Evolutionary conservation across 2,113 vertebrate genomes (phyloP), one percentile per base, ranked within the genome.

Genomic region (Nyctibius bracteatus): DNA sequence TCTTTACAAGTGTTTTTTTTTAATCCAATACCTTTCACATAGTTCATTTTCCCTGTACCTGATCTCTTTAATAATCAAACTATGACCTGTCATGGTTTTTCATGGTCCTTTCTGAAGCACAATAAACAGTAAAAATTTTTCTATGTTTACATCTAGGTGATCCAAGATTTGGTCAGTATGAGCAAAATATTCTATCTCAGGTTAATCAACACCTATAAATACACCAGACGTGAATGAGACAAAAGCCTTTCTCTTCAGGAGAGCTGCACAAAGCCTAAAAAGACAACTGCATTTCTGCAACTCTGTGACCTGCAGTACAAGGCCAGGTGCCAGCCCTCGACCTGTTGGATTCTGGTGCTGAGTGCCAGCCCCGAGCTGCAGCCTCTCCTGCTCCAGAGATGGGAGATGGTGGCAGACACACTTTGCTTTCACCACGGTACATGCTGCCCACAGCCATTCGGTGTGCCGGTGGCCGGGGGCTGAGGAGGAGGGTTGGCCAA

Each of bases 391-490:
- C 44, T 70, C 71, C 81, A 72, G 61, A 61, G 20, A 21, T 7
- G 12, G 47, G 43, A 67, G 8, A 33, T 1, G 2, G 33, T 10
- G 15, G n/a, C 47, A 88, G 30, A 52, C 8, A 6, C 24, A 13
- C 31, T 23, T 33, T 33, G 57, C n/a, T 86, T 55, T 47, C 71
- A 46, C 30, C 1, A 0, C 1, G 2, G 33, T 5, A 25, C 14
- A 5, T 12, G 11, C 15, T 94, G 84, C 77, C 62, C 44, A 41
- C 1, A 2, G 37, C 31, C 49, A 41, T 27, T 46, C 2, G 3
- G 2, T 12, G 27, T 23, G 79, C 52, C 2, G 6, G 24, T 0
- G 0, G 30, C 24, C 0, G 0, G 14, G 8, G 16, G 10, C 21
- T 65, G 21, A 78, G 43, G 31, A 63, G 41, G 24, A 68, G 24